Conservation (phyloP, 2,113 vertebrate genomes). For the Callipepla squamata region DNA sequence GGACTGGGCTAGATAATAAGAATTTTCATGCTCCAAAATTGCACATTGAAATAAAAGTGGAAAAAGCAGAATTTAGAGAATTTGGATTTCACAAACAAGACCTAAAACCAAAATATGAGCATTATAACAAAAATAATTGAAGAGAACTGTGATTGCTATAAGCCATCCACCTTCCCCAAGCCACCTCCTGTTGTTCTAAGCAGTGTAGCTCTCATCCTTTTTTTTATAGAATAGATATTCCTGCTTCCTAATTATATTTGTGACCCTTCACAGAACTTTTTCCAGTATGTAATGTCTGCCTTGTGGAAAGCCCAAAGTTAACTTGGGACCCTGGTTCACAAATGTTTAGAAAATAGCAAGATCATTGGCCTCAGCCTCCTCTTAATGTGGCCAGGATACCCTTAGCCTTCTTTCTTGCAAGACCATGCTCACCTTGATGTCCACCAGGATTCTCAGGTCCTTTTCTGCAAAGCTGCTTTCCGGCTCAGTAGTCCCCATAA, state of each 20-base stretch:
- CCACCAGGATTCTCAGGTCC: neutral
- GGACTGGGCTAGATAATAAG: neutral
- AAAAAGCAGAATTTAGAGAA: neutral
- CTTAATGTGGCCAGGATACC: neutral
- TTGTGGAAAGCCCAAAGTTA: no score
- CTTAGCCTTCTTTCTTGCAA: neutral
- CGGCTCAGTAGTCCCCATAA: neutral
- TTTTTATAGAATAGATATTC: neutral
- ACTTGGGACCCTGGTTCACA: no score
- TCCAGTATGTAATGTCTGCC: no score
- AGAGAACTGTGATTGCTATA: fast-evolving
- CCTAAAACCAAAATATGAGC: neutral
- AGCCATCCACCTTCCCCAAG: no score
- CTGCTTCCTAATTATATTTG: no score
- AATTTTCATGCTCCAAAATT: neutral
- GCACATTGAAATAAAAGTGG: neutral
- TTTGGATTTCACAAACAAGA: neutral
- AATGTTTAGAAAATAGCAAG: neutral
- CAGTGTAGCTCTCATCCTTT: no score
- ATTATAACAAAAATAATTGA: neutral
- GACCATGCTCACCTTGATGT: neutral
- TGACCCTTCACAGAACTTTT: no score
- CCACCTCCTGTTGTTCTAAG: no score
- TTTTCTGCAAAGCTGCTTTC: neutral
- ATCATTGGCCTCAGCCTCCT: neutral